phyloP scores from a whole-genome alignment of 2,888 invertebrate genomes.

The Priocnemis perturbator region DNA sequence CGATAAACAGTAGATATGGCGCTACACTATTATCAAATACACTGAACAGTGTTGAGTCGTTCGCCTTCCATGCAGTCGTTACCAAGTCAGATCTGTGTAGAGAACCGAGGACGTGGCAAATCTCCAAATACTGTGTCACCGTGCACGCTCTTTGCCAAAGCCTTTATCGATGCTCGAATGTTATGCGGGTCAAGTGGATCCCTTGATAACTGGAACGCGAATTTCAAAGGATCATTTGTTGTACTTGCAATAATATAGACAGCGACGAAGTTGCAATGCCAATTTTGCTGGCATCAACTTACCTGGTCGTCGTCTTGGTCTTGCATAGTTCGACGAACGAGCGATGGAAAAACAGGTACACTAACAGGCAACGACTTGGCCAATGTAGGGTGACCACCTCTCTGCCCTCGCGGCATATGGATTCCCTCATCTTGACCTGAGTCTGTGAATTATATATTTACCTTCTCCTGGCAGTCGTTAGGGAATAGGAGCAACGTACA shows the following conservation, averaged over 20 bases:
- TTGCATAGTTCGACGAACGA: conserved; percentile 68
- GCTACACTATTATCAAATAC: conserved; percentile 41
- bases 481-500: conserved; percentile 3
- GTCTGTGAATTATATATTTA: conserved; percentile 59
- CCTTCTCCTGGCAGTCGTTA: neutral
- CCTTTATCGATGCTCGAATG: conserved; percentile 94
- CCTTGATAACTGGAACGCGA: conserved; percentile 58
- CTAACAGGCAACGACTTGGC: conserved; percentile 89
- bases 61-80: conserved; percentile 34
- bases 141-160: conserved; percentile 93
- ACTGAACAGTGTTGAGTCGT: conserved; percentile 38
- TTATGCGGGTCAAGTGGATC: conserved; percentile 79
- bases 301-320: conserved; percentile 78
- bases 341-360: conserved; percentile 80
- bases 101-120: conserved; percentile 89
- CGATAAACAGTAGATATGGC: conserved; percentile 31
- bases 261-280: conserved; percentile 7
- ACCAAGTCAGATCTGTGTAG: conserved; percentile 85
- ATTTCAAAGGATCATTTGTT: conserved; percentile 30
- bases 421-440: conserved; percentile 80
- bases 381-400: conserved; percentile 76
- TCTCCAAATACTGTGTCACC: conserved; percentile 92
- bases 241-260: conserved; percentile 15
- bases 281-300: conserved; percentile 37
- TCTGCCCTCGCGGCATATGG: conserved; percentile 76